These are phyloP conservation scores for Dascillus cervinus DNA, from an alignment of 2,888 invertebrate species.

Conservation along the genomic window DNA sequence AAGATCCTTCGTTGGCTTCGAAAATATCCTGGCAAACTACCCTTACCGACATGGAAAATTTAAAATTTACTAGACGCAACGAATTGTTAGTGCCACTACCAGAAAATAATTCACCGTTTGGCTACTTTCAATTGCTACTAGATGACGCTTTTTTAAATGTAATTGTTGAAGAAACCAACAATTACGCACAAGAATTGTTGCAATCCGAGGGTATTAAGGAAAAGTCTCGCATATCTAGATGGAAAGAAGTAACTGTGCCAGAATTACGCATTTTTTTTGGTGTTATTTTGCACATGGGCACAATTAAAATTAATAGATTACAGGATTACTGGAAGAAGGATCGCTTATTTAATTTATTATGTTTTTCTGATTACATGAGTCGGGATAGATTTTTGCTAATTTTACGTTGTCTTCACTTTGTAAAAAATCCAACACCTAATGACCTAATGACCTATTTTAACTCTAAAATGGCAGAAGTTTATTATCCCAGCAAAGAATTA, in stretches of 20 bases:
- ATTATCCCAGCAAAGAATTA: conserved; percentile 15
- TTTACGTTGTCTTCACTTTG: conserved; percentile 11
- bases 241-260: conserved; percentile 8
- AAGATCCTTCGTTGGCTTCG: too few species aligned
- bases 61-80: not conserved
- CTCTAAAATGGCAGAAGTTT: conserved; percentile 10
- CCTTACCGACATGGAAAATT: too few species aligned
- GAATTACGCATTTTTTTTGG: conserved; percentile 16
- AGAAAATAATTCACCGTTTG: not conserved
- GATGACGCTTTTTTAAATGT: not conserved
- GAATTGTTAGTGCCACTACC: not conserved
- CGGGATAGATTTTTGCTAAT: conserved; percentile 13
- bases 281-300: conserved; percentile 16
- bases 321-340: conserved; percentile 18
- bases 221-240: conserved; percentile 7
- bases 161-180: not conserved
- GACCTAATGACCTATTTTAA: conserved; percentile 8
- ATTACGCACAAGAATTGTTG: not conserved
- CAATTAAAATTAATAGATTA: conserved; percentile 9
- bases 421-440: conserved; percentile 5
- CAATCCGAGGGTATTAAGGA: not conserved
- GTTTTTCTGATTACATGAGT: conserved; percentile 10
- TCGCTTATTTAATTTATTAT: conserved; percentile 9
- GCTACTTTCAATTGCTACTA: not conserved
- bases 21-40: too few species aligned